Base-by-base conservation (phyloP, 2,113 vertebrate species). In the Todiramphus chloris region DNA sequence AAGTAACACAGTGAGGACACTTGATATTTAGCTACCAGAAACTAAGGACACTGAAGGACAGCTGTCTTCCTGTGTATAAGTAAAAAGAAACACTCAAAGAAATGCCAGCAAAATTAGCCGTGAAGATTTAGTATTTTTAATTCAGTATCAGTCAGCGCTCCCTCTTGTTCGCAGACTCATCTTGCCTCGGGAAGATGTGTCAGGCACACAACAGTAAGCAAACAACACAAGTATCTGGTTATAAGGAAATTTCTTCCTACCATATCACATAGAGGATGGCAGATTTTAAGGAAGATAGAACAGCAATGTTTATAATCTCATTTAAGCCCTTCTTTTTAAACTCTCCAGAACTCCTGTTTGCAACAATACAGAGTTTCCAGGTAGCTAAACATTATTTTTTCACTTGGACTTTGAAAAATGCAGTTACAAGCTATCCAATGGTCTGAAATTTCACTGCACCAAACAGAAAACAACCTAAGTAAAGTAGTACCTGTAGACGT, bases 31-130 rank as follows among this genome's bases (percentile, higher is more conserved):
- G 33, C 59, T 46, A 84, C 35, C 5, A 33, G 68, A 76, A 83
- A 55, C 6, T 30, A 80, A 86, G 68, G 68, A 84, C 48, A 75
- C 6, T 41, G 53, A 89, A 96, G 75, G 75, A 84, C 60, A 88
- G 92, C 25, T 63, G 33, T 89, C 68, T 87, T 82, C 69, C 37
- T 33, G 17, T 25, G 73, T 69, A 43, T 8, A 86, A 93, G 72
- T 66, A 63, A 91, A 91, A 91, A 19, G 24, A 62, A 89, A 78
- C 20, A 33, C 53, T 74, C 63, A 33, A 89, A 80, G 69, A 94
- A 89, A 96, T 17, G 55, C 3, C 59, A 89, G 59, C 21, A 86
- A 90, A 94, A 95, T 68, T 44, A 93, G 68, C 82, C 79, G 55
- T 27, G 13, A 73, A 93, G 74, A 90, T n/a, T 48, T 53, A 35